Conservation (phyloP, 2,113 vertebrate genomes). For the Rhinichthys klamathensis region DNA sequence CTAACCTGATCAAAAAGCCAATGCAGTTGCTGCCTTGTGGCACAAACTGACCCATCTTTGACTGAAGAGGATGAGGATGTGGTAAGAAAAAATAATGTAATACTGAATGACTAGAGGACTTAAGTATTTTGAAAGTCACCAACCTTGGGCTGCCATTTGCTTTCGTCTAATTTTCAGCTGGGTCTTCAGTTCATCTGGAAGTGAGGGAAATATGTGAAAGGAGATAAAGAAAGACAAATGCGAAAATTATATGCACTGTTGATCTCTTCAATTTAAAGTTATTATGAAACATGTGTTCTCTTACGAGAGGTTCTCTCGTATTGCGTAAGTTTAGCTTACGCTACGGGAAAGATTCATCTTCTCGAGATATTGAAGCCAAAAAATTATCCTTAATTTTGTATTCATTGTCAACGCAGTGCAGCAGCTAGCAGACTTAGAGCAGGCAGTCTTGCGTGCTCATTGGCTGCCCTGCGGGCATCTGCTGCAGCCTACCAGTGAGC, state of each 20-base stretch:
- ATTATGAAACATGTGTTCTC: not conserved
- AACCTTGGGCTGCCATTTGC: conserved; percentile 86
- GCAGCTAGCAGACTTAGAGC: too few relatives aligned
- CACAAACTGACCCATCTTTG: not conserved
- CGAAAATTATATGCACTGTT: not conserved
- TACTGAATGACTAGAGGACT: not conserved
- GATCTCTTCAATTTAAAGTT: not conserved
- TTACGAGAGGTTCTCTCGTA: too few relatives aligned
- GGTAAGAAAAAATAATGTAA: conserved; percentile 22
- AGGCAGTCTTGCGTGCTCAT: too few relatives aligned
- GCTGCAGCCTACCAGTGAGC: too few relatives aligned
- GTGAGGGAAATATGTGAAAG: conserved; percentile 53
- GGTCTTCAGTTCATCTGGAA: conserved; percentile 86
- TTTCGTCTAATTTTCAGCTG: conserved; percentile 79
- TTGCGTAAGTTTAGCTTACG: too few relatives aligned
- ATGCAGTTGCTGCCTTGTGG: not conserved
- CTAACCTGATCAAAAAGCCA: too few relatives aligned
- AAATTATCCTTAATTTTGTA: too few relatives aligned
- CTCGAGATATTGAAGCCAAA: too few relatives aligned
- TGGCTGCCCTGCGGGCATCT: too few relatives aligned
- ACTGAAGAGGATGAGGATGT: not conserved
- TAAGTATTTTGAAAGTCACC: conserved; percentile 52
- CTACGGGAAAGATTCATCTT: too few relatives aligned
- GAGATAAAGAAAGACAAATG: not conserved
- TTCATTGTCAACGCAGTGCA: too few relatives aligned